A percentile compares a stretch with the other conserved stretches of the same genome.
These are phyloP conservation scores for Myrmecobius fasciatus DNA, from an alignment of 2,113 vertebrate species.

Conservation along the genomic window DNA sequence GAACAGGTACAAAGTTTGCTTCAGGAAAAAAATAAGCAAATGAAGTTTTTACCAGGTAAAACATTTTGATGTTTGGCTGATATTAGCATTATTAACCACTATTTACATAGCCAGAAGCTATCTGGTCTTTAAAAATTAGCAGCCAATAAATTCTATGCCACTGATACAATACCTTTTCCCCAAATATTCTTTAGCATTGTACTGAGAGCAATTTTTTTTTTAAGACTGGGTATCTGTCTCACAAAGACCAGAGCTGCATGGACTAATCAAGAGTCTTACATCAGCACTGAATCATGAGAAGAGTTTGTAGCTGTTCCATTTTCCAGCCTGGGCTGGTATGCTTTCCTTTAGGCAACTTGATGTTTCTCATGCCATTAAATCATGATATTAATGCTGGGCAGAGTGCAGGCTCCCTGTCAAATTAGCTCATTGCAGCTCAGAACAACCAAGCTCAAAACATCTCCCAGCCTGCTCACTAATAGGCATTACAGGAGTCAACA, in stretches of 20 bases:
- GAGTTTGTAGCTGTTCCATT: not conserved
- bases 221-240: not conserved
- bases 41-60: not conserved
- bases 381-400: not conserved
- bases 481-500: not conserved
- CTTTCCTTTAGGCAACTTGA: not conserved
- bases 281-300: not conserved
- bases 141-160: not conserved
- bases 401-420: too few species aligned
- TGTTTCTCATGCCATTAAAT: not conserved
- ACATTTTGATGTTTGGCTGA: not conserved
- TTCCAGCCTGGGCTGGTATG: too few species aligned
- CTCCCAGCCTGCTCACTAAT: not conserved
- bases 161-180: not conserved
- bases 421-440: not conserved
- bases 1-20: not conserved
- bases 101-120: not conserved
- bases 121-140: not conserved
- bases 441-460: not conserved
- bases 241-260: not conserved
- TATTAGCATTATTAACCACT: not conserved
- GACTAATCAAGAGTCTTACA: not conserved
- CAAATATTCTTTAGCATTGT: not conserved
- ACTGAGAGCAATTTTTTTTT: not conserved
- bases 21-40: constrained; percentile 14